Percentiles rank a stretch among this genome's conserved stretches.
Conservation (phyloP, 2,113 vertebrate genomes). For the Trochalopteron elliotii region DNA sequence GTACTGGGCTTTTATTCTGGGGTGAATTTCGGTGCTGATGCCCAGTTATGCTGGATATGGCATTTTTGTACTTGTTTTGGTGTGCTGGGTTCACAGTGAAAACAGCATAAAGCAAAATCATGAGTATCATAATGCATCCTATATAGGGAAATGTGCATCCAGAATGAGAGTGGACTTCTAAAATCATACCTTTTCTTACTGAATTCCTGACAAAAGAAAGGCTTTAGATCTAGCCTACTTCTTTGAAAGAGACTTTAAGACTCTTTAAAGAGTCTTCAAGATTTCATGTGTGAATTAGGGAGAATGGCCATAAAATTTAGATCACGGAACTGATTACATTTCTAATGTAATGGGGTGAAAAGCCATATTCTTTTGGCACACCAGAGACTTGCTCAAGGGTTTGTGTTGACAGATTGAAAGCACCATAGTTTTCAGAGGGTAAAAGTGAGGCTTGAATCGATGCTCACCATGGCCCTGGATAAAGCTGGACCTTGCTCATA, state of each 20-base stretch:
- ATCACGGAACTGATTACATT: neutral
- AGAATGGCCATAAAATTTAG: neutral
- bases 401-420: neutral
- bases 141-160: neutral
- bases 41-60: neutral
- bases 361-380: neutral
- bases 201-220: neutral
- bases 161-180: neutral
- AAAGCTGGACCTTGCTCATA: neutral
- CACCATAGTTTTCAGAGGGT: neutral
- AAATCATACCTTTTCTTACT: neutral
- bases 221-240: neutral
- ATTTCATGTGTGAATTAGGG: neutral
- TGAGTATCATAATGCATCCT: neutral
- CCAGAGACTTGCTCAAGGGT: neutral
- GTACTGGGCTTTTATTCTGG: neutral
- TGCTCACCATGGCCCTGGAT: neutral
- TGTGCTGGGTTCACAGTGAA: neutral
- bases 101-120: neutral
- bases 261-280: neutral
- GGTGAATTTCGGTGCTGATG: neutral
- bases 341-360: neutral
- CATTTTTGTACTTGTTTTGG: neutral
- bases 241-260: neutral
- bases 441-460: neutral